phyloP scores from a whole-genome alignment of 2,797 vertebrate species.

The Picus viridis region DNA sequence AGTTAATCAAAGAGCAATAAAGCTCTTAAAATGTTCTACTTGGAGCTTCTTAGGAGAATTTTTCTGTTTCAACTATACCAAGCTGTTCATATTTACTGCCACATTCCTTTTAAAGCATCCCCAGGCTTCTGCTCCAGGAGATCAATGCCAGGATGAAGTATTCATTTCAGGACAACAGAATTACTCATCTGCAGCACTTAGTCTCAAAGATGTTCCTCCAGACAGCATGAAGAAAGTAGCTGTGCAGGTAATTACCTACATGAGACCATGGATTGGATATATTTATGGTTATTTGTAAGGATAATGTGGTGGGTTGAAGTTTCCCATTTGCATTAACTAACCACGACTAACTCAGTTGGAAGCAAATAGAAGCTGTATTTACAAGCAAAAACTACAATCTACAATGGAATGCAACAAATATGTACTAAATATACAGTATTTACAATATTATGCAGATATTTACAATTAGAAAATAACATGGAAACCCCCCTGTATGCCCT shows the following conservation, averaged over 20 bases:
- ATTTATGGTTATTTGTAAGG: background rate
- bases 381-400: no score
- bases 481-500: no score
- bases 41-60: background rate
- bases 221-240: slow-evolving; percentile 91
- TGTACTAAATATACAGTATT: no score
- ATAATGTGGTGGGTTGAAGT: no score
- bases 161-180: slow-evolving; percentile 87
- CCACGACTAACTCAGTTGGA: no score
- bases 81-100: slow-evolving; percentile 36
- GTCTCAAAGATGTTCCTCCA: slow-evolving; percentile 79
- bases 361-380: no score
- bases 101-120: slow-evolving; percentile 73
- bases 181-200: slow-evolving; percentile 78
- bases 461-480: no score
- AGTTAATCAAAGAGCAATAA: background rate
- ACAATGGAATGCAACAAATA: no score
- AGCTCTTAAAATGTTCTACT: background rate
- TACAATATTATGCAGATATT: no score
- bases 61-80: slow-evolving; percentile 32
- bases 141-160: slow-evolving; percentile 86
- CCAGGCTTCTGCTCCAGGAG: slow-evolving; percentile 70
- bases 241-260: slow-evolving; percentile 58
- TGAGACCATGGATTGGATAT: background rate
- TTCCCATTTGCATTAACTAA: no score